These are phyloP conservation scores for Coenobita brevimanus DNA, from an alignment of 1,140 invertebrate species.

Conservation along the genomic window DNA sequence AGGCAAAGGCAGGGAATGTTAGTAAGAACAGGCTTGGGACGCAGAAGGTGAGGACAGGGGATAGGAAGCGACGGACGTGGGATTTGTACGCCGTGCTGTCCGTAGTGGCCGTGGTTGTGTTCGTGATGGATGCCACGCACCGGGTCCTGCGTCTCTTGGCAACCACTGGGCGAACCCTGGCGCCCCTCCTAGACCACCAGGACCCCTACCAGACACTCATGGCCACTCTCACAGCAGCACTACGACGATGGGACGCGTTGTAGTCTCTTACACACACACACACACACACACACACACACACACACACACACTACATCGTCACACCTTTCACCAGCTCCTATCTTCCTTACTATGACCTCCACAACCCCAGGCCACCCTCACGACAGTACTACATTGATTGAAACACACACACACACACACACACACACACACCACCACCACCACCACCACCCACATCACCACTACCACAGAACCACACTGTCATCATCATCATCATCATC, in stretches of 20 bases:
- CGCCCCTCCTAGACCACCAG: conserved; percentile 3
- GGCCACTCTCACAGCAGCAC: conserved; percentile 10
- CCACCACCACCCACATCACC: no score
- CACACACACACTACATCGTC: no score
- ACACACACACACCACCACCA: no score
- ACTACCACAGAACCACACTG: no score
- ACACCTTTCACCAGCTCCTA: no score
- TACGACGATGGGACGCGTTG: conserved; percentile 41
- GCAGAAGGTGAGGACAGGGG: not conserved
- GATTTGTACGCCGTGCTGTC: conserved; percentile 46
- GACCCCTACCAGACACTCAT: not conserved
- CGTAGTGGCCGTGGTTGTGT: conserved; percentile 46
- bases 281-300: no score
- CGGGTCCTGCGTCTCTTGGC: conserved; percentile 24
- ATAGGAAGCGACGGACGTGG: not conserved
- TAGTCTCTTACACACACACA: no score
- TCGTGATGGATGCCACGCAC: conserved; percentile 50
- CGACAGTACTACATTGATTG: no score
- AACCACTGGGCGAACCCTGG: conserved; percentile 5
- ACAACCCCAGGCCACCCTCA: no score
- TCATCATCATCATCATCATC: no score
- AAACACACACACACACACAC: no score
- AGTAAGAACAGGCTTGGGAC: not conserved
- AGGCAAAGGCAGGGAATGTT: not conserved
- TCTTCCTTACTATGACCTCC: no score